Percentiles rank a stretch among this genome's conserved stretches.
Conservation (phyloP, 2,113 vertebrate species). For the Prinia subflava region DNA sequence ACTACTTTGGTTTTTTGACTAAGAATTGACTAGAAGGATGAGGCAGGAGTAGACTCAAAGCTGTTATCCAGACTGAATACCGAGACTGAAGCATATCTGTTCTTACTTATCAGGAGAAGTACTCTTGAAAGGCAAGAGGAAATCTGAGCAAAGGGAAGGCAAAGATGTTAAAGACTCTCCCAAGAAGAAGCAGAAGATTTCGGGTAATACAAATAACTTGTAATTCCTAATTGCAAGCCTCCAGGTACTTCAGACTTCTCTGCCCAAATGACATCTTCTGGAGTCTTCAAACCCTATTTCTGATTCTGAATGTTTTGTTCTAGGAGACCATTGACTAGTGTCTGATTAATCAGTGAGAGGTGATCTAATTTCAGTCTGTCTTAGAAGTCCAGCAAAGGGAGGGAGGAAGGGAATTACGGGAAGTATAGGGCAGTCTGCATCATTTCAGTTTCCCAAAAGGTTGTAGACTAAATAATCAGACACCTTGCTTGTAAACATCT, state of each 20-base stretch:
- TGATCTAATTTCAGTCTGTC: neutral
- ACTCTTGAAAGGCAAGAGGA: constrained; percentile 67
- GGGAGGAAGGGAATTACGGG: neutral
- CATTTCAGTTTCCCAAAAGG: neutral
- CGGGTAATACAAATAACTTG: constrained; percentile 50
- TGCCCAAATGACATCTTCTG: neutral
- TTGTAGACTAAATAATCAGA: neutral
- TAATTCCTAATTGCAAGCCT: neutral
- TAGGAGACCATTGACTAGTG: neutral
- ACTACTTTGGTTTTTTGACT: no score
- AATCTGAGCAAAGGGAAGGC: constrained; percentile 55
- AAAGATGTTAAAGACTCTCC: constrained; percentile 67
- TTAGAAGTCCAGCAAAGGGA: neutral
- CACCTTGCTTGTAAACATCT: neutral
- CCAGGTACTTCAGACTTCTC: neutral
- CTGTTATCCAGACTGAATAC: neutral
- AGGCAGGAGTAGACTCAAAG: neutral
- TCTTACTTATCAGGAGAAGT: constrained; percentile 29
- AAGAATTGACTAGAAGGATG: neutral
- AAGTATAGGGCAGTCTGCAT: neutral
- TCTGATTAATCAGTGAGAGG: neutral
- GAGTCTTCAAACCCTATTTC: neutral
- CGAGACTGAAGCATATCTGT: neutral
- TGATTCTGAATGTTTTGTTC: neutral
- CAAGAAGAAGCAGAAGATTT: constrained; percentile 73